Evolutionary conservation across 1,140 invertebrate species (phyloP), one percentile per base, ranked within the genome.

Genomic region (Drosophila dunni): DNA sequence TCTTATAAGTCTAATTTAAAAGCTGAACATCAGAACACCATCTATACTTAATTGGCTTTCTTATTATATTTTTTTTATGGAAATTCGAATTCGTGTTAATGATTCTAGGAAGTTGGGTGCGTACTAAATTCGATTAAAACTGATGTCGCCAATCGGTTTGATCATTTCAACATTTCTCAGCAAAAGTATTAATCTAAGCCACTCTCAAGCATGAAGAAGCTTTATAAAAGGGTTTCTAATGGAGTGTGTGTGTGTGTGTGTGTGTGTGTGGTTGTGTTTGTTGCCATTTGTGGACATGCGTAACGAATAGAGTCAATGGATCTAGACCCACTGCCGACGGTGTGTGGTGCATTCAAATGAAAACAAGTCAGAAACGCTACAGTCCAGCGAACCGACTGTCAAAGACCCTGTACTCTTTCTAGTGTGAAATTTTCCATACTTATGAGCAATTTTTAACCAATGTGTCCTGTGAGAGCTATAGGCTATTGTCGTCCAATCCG

Each of bases 271-370:
- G 50, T 20, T 17, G 17, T 48, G 33, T 48, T n/a, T 71, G 17
- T 63, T 71, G 70, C 70, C 70, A 67, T 67, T 71, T 60, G 45
- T 24, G 17, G 73, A 75, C 61, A 71, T 75, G 73, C 73, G 68
- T 75, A 71, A 48, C 67, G 38, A 75, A 75, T 75, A 44, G 51
- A 70, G 50, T 40, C 38, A 44, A 60, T 24, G 46, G 57, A 17
- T 54, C 45, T 17, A 38, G 45, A 50, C 11, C 11, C 34, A n/a
- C 7, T 44, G 17, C 34, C 15, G 4, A 42, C 40, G 51, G 11
- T 56, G 62, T 48, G 64, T 33, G 51, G 15, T 72, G 72, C 58
- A 64, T 48, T 69, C 65, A 44, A 69, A 69, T 74, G 60, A 75
- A 70, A n/a, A n/a, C n/a, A n/a, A n/a, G n/a, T n/a, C n/a, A n/a